Percentiles rank a stretch among this genome's conserved stretches.
phyloP scores from a whole-genome alignment of 2,113 vertebrate genomes.

The Ivindomyrus marchei region DNA sequence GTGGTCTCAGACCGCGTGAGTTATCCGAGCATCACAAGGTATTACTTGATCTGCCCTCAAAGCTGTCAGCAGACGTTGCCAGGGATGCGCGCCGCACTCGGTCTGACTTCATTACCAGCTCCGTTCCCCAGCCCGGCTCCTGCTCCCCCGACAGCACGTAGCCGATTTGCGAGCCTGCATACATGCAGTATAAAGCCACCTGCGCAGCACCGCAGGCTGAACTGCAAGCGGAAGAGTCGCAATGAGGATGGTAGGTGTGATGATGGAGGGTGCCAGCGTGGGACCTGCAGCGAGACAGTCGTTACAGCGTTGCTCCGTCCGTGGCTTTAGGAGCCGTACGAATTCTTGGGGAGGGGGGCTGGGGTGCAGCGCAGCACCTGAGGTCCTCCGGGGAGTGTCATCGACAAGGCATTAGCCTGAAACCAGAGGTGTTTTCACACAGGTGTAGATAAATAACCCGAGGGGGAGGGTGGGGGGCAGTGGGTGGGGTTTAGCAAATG shows the following conservation, averaged over 20 bases:
- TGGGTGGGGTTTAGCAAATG: background rate
- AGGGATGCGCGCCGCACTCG: constrained; percentile 51
- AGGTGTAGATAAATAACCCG: background rate
- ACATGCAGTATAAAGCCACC: constrained; percentile 51
- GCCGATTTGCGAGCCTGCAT: constrained; percentile 55
- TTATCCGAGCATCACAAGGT: constrained; percentile 66
- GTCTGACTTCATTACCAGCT: constrained; percentile 61
- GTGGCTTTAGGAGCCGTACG: background rate
- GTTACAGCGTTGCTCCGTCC: background rate
- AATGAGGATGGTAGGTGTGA: background rate
- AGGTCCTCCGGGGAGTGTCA: background rate
- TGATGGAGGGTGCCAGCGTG: background rate
- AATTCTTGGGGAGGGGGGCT: background rate
- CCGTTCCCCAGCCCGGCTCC: constrained; percentile 53
- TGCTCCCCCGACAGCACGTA: background rate
- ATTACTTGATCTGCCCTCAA: constrained; percentile 65
- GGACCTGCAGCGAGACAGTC: background rate
- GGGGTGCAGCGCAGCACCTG: background rate
- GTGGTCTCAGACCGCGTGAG: constrained; percentile 58
- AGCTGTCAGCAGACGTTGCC: constrained; percentile 61
- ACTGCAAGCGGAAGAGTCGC: constrained; percentile 33
- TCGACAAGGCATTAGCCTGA: background rate
- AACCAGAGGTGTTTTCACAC: background rate
- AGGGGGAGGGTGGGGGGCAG: background rate
- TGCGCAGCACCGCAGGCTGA: background rate